Conservation (phyloP, 53 echinoderm and acorn worm genomes). For the Patiria pectinifera region DNA sequence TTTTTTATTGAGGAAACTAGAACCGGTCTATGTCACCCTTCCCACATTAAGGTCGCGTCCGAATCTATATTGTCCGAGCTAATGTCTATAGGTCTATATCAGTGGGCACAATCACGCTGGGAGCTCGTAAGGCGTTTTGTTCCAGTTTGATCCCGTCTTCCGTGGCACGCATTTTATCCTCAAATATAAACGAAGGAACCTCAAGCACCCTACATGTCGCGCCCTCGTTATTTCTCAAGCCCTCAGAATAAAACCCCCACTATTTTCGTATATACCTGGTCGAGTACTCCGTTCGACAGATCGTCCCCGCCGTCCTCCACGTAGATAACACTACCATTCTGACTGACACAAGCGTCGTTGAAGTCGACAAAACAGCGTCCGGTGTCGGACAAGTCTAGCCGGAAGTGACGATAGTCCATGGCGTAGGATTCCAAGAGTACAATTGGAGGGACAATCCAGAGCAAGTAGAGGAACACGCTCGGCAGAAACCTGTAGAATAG, state of each 20-base stretch:
- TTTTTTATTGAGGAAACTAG: too few species aligned
- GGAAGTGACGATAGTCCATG: slow-evolving; percentile 60
- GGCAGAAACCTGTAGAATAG: slow-evolving; percentile 74
- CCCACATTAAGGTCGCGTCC: too few species aligned
- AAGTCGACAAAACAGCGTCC: slow-evolving; percentile 29
- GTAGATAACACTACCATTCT: slow-evolving; percentile 19
- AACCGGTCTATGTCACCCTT: too few species aligned
- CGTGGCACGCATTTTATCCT: too few species aligned
- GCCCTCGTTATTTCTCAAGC: neutral
- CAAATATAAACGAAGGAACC: too few species aligned
- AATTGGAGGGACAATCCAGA: slow-evolving; percentile 77
- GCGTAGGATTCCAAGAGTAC: slow-evolving; percentile 69
- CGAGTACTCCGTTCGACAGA: slow-evolving; percentile 28
- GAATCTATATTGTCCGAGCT: too few species aligned
- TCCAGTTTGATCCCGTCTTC: too few species aligned
- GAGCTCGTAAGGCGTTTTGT: too few species aligned
- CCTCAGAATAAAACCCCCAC: too few species aligned
- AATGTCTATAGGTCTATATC: too few species aligned
- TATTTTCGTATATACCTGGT: neutral
- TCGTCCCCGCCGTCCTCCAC: neutral
- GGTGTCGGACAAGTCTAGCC: slow-evolving; percentile 18
- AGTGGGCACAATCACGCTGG: too few species aligned
- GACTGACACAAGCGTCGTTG: slow-evolving; percentile 23
- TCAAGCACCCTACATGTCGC: too few species aligned
- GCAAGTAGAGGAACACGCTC: slow-evolving; percentile 84